phyloP scores from a whole-genome alignment of 1,140 invertebrate genomes.

The Diorhabda sublineata region DNA sequence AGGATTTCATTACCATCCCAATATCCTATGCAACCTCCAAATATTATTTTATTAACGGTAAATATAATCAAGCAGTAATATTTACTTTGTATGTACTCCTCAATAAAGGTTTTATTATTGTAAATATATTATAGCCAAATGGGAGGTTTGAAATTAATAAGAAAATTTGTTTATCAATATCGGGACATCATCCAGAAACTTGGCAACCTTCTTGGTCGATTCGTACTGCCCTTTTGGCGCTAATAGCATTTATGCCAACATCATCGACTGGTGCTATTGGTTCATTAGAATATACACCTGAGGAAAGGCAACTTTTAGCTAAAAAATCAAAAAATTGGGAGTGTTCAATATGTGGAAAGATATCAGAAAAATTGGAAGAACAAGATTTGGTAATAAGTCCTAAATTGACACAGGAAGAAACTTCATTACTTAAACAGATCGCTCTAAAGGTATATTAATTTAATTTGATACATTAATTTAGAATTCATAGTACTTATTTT shows the following conservation, averaged over 20 bases:
- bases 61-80: conserved; percentile 28
- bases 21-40: conserved; percentile 97
- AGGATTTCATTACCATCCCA: conserved; percentile 86
- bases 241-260: conserved; percentile 94
- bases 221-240: conserved; percentile 84
- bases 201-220: conserved; percentile 98
- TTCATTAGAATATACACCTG: conserved; percentile 79
- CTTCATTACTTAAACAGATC: conserved; percentile 41
- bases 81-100: too few species aligned
- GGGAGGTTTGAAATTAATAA: conserved; percentile 92
- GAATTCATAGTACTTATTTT: neutral
- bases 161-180: conserved; percentile 95
- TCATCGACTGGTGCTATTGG: conserved; percentile 84
- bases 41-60: conserved; percentile 90
- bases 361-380: conserved; percentile 49
- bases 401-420: conserved; percentile 51
- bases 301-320: conserved; percentile 79
- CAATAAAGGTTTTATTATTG: too few species aligned
- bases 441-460: conserved; percentile 38
- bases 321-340: conserved; percentile 62
- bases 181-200: conserved; percentile 94
- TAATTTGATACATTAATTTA: neutral
- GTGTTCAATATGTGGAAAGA: conserved; percentile 58
- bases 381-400: conserved; percentile 35
- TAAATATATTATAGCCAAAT: conserved; percentile 67